A percentile compares a stretch with the other conserved stretches of the same genome.
Evolutionary conservation across 2,888 invertebrate species (phyloP).

Genomic region (Escarpia spicata): DNA sequence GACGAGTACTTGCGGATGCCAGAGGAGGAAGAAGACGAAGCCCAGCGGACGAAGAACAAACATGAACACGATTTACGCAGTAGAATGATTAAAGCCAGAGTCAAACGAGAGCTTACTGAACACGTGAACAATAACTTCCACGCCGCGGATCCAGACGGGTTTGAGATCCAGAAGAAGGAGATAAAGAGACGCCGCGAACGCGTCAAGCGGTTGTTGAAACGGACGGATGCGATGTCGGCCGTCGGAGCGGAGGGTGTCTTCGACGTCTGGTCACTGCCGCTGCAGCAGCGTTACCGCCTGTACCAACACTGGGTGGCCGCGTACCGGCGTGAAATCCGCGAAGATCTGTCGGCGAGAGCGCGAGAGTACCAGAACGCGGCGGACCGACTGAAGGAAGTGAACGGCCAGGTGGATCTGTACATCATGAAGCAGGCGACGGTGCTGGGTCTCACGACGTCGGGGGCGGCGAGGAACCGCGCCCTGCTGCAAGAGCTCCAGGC

Average conservation of each 20-base stretch:
- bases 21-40: background rate
- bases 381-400: background rate
- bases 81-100: background rate
- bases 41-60: background rate
- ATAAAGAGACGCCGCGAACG: conserved; percentile 17
- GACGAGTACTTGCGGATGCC: background rate
- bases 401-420: conserved; percentile 41
- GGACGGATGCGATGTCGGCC: background rate
- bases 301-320: conserved; percentile 62
- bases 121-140: background rate
- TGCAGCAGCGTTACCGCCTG: conserved; percentile 65
- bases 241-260: background rate
- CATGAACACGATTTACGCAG: background rate
- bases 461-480: conserved; percentile 54
- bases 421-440: conserved; percentile 47
- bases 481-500: conserved; percentile 57
- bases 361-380: background rate
- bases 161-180: conserved; percentile 21
- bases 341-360: background rate
- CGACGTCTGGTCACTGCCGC: conserved; percentile 36
- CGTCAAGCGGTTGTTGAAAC: background rate
- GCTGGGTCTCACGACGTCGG: conserved; percentile 60
- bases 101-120: background rate
- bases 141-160: background rate
- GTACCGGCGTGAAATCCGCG: conserved; percentile 28